A percentile compares a stretch with the other conserved stretches of the same genome.
phyloP scores from a whole-genome alignment of 2,113 vertebrate genomes.

The Carollia perspicillata region DNA sequence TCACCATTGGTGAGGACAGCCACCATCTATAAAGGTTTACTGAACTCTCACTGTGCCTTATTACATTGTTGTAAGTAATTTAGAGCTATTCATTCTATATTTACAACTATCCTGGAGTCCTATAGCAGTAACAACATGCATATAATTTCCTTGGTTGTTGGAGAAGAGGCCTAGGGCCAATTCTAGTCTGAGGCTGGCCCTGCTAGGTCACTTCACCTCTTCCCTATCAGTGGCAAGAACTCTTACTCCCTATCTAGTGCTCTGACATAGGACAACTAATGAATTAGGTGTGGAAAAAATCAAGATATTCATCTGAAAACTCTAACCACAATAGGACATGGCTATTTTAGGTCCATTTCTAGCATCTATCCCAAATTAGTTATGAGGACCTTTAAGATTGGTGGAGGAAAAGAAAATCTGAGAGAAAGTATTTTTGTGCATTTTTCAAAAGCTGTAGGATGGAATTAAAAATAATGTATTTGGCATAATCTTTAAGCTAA shows the following conservation, averaged over 20 bases:
- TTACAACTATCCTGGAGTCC: neutral
- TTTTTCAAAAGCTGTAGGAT: constrained; percentile 11
- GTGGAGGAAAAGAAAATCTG: constrained; percentile 17
- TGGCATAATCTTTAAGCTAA: constrained; percentile 51
- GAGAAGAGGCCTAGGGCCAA: neutral
- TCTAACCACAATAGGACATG: neutral
- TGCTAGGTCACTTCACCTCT: neutral
- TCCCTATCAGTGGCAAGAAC: neutral
- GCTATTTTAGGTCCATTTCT: neutral
- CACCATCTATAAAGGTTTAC: neutral
- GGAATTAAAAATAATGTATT: neutral
- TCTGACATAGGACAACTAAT: neutral
- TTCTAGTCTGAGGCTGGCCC: neutral
- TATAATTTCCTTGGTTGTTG: neutral
- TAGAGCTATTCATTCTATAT: neutral
- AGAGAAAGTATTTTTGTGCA: constrained; percentile 21
- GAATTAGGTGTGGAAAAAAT: neutral
- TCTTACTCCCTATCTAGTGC: neutral
- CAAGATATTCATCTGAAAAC: neutral
- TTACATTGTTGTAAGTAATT: neutral
- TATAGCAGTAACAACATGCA: neutral
- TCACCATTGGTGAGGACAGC: neutral
- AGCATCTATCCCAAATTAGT: neutral
- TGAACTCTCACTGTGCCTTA: neutral
- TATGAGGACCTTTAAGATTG: neutral